phyloP scores from a whole-genome alignment of 2,797 vertebrate species.

The Danio kyathit region DNA sequence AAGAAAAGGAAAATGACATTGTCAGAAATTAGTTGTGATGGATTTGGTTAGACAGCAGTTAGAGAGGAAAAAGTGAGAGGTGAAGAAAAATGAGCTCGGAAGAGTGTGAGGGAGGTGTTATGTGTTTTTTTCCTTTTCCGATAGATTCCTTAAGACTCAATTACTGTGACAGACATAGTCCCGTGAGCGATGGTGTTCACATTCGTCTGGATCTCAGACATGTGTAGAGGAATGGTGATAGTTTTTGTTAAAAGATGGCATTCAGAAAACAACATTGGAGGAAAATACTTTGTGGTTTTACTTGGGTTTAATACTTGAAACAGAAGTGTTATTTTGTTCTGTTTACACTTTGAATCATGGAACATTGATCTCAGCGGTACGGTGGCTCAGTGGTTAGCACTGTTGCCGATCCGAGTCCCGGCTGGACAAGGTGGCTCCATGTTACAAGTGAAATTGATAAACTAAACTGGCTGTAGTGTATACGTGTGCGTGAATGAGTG shows the following conservation, averaged over 20 bases:
- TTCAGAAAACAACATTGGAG: conserved; percentile 1
- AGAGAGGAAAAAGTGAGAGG: conserved; percentile 26
- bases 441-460: too few species aligned
- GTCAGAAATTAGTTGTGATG: conserved; percentile 55
- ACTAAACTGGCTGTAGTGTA: too few species aligned
- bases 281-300: neutral
- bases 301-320: neutral
- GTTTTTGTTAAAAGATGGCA: neutral
- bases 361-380: too few species aligned
- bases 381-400: too few species aligned
- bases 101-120: conserved; percentile 16
- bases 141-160: conserved; percentile 54
- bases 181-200: conserved; percentile 9
- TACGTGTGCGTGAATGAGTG: too few species aligned
- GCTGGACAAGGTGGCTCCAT: too few species aligned
- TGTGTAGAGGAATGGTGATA: neutral
- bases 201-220: neutral
- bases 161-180: conserved; percentile 39
- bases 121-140: neutral
- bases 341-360: too few species aligned
- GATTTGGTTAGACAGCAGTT: conserved; percentile 47
- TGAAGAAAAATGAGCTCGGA: conserved; percentile 45
- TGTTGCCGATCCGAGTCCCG: too few species aligned
- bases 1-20: conserved; percentile 48
- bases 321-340: too few species aligned